These are phyloP conservation scores for Aphodius sticticus DNA, from an alignment of 2,888 invertebrate genomes.

Conservation along the genomic window DNA sequence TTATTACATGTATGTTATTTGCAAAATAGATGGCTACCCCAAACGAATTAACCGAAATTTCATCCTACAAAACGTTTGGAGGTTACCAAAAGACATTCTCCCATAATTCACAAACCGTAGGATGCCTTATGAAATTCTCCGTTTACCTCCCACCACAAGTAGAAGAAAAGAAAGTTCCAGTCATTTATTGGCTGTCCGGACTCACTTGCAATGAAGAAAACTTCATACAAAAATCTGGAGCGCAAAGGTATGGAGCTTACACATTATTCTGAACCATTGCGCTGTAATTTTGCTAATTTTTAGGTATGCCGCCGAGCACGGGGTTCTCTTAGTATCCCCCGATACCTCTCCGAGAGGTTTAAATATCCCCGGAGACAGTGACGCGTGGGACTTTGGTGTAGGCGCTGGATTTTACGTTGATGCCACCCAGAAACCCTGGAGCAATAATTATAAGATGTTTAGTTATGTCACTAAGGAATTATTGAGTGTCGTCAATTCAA, in stretches of 20 bases:
- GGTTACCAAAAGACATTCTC: slow-evolving; percentile 87
- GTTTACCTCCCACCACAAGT: slow-evolving; percentile 86
- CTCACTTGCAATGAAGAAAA: slow-evolving; percentile 95
- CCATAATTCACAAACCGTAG: slow-evolving; percentile 79
- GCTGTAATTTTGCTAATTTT: slow-evolving; percentile 22
- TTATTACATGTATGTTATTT: not conserved
- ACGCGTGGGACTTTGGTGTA: slow-evolving; percentile 92
- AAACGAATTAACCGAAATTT: slow-evolving; percentile 65
- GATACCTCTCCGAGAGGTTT: slow-evolving; percentile 96
- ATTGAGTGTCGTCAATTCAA: slow-evolving; percentile 74
- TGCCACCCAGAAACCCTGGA: slow-evolving; percentile 92
- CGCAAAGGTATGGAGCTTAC: slow-evolving; percentile 70
- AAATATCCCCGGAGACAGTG: slow-evolving; percentile 90
- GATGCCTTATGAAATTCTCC: slow-evolving; percentile 94
- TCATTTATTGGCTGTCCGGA: slow-evolving; percentile 91
- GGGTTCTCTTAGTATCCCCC: slow-evolving; percentile 88
- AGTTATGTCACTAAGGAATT: slow-evolving; percentile 92
- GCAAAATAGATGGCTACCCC: slow-evolving; percentile 31
- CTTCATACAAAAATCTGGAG: slow-evolving; percentile 95
- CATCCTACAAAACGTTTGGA: slow-evolving; percentile 78
- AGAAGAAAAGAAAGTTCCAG: slow-evolving; percentile 74
- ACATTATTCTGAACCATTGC: slow-evolving; percentile 8
- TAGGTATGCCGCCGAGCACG: slow-evolving; percentile 83
- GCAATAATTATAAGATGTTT: slow-evolving; percentile 92
- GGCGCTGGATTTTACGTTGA: slow-evolving; percentile 97